phyloP scores from a whole-genome alignment of 2,113 vertebrate species.

The Ammodytes dubius region DNA sequence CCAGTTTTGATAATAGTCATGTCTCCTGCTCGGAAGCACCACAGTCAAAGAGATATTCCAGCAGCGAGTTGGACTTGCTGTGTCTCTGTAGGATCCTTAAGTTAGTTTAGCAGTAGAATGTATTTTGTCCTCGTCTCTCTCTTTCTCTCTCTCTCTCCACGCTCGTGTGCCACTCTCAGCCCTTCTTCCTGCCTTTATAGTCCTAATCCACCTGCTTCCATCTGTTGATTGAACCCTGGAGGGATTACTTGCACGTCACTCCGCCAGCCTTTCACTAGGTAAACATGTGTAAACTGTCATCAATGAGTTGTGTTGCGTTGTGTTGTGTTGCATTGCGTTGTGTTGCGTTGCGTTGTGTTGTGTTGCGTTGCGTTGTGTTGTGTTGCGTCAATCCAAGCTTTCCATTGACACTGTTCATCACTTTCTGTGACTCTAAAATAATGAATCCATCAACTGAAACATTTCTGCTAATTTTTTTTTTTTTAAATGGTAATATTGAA shows the following conservation, averaged over 20 bases:
- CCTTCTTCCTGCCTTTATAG: constrained; percentile 75
- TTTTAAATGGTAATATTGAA: neutral
- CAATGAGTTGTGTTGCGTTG: neutral
- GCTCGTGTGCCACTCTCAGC: constrained; percentile 34
- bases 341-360: no score
- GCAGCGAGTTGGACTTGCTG: neutral
- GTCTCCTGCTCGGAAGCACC: constrained; percentile 30
- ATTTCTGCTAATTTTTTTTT: no score
- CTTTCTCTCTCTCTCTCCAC: constrained; percentile 8
- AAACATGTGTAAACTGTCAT: no score
- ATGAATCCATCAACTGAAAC: no score
- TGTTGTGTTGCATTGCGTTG: no score
- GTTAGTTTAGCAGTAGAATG: no score
- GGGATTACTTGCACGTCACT: constrained; percentile 73
- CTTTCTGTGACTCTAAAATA: neutral
- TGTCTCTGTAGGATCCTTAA: no score
- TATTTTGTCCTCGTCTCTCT: neutral
- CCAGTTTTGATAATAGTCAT: constrained; percentile 83
- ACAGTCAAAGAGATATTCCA: constrained; percentile 40
- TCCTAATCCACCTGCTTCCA: constrained; percentile 84
- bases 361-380: no score
- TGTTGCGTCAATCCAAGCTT: neutral
- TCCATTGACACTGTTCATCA: neutral
- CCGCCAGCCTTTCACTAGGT: constrained; percentile 64
- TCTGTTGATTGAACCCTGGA: constrained; percentile 78